phyloP scores from a whole-genome alignment of 2,113 vertebrate genomes.

The Heteronetta atricapilla region DNA sequence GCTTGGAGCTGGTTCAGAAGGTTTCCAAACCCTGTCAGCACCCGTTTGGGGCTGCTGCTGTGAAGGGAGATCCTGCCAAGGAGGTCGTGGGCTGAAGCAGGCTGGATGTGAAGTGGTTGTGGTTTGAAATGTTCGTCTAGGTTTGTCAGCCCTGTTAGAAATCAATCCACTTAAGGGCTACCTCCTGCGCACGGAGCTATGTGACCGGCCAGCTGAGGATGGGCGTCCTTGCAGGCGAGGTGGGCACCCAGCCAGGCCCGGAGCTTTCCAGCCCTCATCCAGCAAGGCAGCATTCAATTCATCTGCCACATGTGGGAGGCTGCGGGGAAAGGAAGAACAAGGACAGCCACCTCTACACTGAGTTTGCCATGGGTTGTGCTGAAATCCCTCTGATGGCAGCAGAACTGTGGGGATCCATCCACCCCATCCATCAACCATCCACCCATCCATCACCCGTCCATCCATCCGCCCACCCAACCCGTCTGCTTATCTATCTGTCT shows the following conservation, averaged over 20 bases:
- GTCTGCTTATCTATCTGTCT: too few species aligned
- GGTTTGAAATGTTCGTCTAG: background rate
- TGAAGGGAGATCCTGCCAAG: conserved; percentile 25
- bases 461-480: background rate
- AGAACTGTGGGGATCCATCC: background rate
- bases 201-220: background rate
- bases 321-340: background rate
- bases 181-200: background rate
- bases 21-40: conserved; percentile 45
- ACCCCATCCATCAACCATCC: background rate
- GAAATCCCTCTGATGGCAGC: background rate
- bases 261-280: background rate
- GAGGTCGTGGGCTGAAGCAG: background rate
- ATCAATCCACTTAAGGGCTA: background rate
- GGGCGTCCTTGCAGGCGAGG: background rate
- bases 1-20: conserved; percentile 37
- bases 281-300: background rate
- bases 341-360: rapidly evolving
- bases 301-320: background rate
- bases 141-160: background rate
- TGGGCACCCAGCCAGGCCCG: background rate
- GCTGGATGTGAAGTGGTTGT: background rate
- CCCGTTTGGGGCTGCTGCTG: conserved; percentile 18
- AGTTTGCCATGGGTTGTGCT: background rate
- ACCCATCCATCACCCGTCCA: background rate